Evolutionary conservation across 2,797 vertebrate species (phyloP).

Genomic region (Myotis planiceps): DNA sequence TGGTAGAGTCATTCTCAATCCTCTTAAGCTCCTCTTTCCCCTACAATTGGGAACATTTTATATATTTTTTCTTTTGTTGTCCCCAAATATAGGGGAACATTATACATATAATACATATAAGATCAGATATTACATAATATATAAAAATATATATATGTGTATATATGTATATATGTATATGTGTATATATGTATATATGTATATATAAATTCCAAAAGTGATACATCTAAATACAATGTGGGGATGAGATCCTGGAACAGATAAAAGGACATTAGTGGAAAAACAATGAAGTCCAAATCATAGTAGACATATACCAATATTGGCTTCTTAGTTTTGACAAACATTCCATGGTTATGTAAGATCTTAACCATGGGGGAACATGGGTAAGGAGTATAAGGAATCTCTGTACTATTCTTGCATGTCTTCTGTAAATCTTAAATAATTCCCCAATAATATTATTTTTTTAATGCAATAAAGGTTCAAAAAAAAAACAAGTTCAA

Average conservation of each 20-base stretch:
- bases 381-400: neutral
- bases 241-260: neutral
- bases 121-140: neutral
- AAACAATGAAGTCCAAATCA: neutral
- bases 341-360: neutral
- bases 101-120: neutral
- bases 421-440: constrained; percentile 41
- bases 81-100: neutral
- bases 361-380: neutral
- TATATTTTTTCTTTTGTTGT: neutral
- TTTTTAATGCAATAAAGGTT: neutral
- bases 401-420: neutral
- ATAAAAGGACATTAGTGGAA: neutral
- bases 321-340: constrained; percentile 51
- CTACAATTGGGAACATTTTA: neutral
- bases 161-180: too few species aligned
- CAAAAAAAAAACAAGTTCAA: constrained; percentile 8
- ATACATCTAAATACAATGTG: neutral
- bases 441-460: neutral
- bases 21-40: neutral
- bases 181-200: too few species aligned
- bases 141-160: neutral
- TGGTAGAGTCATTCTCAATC: neutral
- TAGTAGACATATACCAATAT: neutral
- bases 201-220: neutral